phyloP scores from a whole-genome alignment of 2,113 vertebrate species.

The Pseudolaguvia tuberculata region DNA sequence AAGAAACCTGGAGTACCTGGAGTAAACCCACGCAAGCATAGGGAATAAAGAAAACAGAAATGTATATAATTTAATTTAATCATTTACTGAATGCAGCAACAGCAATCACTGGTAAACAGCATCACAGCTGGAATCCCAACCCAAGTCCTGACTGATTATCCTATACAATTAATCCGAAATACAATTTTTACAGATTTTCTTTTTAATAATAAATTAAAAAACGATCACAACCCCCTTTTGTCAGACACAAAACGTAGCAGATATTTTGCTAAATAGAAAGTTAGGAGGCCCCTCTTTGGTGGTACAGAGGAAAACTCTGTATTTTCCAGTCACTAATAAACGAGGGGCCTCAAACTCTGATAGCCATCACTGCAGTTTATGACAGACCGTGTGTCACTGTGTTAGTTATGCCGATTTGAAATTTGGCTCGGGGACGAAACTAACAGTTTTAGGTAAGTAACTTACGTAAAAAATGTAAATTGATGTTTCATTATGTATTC shows the following conservation, averaged over 20 bases:
- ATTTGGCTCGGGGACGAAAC: constrained; percentile 38
- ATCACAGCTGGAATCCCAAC: no score
- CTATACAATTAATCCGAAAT: background rate
- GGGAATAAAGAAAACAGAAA: no score
- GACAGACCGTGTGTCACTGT: constrained; percentile 31
- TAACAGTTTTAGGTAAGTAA: constrained; percentile 34
- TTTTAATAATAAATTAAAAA: background rate
- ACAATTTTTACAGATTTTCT: background rate
- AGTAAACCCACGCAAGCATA: no score
- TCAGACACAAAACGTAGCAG: background rate
- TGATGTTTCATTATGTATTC: background rate
- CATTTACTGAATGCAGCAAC: no score
- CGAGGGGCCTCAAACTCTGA: constrained; percentile 38
- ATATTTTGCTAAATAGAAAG: background rate
- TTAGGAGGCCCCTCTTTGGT: constrained; percentile 22
- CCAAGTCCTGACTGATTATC: background rate
- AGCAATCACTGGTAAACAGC: no score
- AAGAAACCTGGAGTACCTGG: no score
- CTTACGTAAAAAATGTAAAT: background rate
- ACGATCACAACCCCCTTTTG: background rate
- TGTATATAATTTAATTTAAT: no score
- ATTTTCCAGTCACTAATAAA: constrained; percentile 20
- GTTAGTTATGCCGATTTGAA: constrained; percentile 14
- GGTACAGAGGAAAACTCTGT: constrained; percentile 13
- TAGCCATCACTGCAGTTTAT: constrained; percentile 41